These are phyloP conservation scores for Manis crassicaudata DNA, from an alignment of 2,797 vertebrate genomes.

Conservation along the genomic window DNA sequence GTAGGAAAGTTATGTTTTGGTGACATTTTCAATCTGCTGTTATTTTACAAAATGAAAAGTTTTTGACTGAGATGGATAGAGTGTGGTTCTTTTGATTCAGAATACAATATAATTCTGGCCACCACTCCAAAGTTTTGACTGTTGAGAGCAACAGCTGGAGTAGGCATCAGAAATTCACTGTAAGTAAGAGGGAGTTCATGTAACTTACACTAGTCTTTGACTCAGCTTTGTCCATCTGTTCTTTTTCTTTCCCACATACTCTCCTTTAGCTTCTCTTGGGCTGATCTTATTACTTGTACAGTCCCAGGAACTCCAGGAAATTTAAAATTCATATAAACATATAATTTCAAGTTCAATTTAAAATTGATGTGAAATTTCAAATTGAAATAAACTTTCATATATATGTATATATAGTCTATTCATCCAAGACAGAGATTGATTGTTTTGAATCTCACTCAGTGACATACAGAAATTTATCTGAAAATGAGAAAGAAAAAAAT, in stretches of 20 bases:
- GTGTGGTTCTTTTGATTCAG: background rate
- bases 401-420: background rate
- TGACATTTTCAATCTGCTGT: slow-evolving; percentile 42
- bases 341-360: too few species aligned
- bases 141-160: slow-evolving; percentile 16
- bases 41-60: background rate
- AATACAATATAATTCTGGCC: background rate
- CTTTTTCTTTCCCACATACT: background rate
- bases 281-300: background rate
- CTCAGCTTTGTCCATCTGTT: background rate
- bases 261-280: background rate
- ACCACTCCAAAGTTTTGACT: slow-evolving; percentile 28
- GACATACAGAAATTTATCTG: background rate
- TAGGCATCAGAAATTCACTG: background rate
- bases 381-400: too few species aligned
- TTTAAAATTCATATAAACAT: background rate
- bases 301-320: background rate
- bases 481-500: background rate
- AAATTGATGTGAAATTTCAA: too few species aligned
- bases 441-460: background rate
- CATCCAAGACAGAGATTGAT: background rate
- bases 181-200: background rate
- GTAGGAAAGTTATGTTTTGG: slow-evolving; percentile 16
- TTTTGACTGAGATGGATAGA: slow-evolving; percentile 27
- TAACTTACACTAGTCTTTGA: background rate